These are phyloP conservation scores for Herpailurus yagouaroundi DNA, from an alignment of 2,113 vertebrate species.

Conservation along the genomic window DNA sequence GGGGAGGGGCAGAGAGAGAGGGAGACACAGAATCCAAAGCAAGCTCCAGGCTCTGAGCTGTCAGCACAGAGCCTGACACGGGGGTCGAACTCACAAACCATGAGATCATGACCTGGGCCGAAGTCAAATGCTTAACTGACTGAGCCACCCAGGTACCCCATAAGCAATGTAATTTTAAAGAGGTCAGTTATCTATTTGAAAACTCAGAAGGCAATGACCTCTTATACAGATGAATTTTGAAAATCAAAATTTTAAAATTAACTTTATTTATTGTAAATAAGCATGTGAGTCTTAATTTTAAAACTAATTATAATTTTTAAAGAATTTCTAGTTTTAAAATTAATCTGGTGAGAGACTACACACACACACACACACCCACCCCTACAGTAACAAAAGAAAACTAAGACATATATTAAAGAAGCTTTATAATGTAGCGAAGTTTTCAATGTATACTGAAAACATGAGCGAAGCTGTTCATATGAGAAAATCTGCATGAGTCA, in stretches of 20 bases:
- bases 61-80: too few relatives aligned
- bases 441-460: slow-evolving; percentile 14
- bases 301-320: neutral
- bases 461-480: neutral
- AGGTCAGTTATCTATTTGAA: neutral
- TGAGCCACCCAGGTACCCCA: too few relatives aligned
- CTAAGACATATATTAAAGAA: neutral
- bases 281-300: slow-evolving; percentile 20
- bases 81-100: too few relatives aligned
- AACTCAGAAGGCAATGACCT: slow-evolving; percentile 6
- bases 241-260: neutral
- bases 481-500: neutral
- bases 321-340: slow-evolving; percentile 10
- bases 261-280: slow-evolving; percentile 36
- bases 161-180: neutral
- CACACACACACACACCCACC: too few relatives aligned
- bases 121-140: too few relatives aligned
- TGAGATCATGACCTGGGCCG: too few relatives aligned
- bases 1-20: too few relatives aligned
- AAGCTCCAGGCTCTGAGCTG: too few relatives aligned
- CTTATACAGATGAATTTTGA: slow-evolving; percentile 38
- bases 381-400: neutral
- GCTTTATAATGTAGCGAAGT: neutral
- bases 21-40: too few relatives aligned
- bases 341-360: neutral